phyloP scores from a whole-genome alignment of 2,888 invertebrate species.

The Eristalinus sepulchralis region DNA sequence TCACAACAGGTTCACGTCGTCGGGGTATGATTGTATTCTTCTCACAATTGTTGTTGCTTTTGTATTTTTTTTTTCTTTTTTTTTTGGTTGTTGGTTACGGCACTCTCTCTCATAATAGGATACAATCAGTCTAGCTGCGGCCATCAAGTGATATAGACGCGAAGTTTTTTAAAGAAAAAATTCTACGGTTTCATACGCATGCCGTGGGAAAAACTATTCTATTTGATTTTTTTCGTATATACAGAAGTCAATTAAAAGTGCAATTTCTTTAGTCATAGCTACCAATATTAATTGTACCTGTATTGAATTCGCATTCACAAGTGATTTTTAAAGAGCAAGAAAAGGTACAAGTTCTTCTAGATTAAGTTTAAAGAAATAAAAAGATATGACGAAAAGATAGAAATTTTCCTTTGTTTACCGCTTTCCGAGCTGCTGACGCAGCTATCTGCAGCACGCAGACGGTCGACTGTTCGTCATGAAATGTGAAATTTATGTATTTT shows the following conservation, averaged over 20 bases:
- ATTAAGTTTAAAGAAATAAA: background rate
- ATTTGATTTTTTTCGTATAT: constrained; percentile 2
- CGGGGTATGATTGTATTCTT: background rate
- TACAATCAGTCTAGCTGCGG: constrained; percentile 55
- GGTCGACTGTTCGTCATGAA: constrained; percentile 7
- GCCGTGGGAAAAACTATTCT: constrained; percentile 5
- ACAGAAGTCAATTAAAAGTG: constrained; percentile 26
- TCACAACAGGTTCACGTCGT: constrained; percentile 34
- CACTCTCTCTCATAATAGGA: constrained; percentile 26
- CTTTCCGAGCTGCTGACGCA: constrained; percentile 17
- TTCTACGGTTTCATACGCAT: constrained; percentile 20
- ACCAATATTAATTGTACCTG: constrained; percentile 5
- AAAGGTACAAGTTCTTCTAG: background rate
- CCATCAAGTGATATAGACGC: constrained; percentile 42
- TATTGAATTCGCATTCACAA: background rate
- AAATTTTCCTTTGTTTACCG: constrained; percentile 38
- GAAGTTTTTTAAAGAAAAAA: constrained; percentile 8
- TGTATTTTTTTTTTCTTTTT: background rate
- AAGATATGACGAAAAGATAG: background rate
- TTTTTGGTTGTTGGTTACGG: background rate
- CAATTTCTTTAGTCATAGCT: constrained; percentile 4
- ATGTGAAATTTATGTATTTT: constrained; percentile 1
- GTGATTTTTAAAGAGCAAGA: background rate
- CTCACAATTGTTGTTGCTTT: background rate
- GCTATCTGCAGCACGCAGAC: constrained; percentile 5